A percentile compares a stretch with the other conserved stretches of the same genome.
Evolutionary conservation across 2,797 vertebrate genomes (phyloP).

Genomic region (Columba guinea): DNA sequence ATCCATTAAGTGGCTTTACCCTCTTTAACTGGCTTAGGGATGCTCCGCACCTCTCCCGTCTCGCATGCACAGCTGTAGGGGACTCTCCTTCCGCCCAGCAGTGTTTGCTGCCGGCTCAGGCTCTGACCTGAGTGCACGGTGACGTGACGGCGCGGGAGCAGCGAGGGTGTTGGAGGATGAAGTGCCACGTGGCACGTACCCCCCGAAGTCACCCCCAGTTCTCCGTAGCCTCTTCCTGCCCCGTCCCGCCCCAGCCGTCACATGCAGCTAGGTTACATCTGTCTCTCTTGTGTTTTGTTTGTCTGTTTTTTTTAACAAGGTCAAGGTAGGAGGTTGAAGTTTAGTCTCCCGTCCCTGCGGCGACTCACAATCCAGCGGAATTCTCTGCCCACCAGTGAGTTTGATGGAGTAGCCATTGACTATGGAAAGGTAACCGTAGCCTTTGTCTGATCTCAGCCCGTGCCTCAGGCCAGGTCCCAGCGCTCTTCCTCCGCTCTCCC

Average conservation of each 20-base stretch:
- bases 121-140: not conserved
- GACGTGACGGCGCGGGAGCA: not conserved
- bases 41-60: not conserved
- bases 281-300: conserved; percentile 72
- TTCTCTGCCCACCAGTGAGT: conserved; percentile 87
- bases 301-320: conserved; percentile 75
- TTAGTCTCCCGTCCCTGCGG: conserved; percentile 86
- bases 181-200: not conserved
- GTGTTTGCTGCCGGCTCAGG: not conserved
- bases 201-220: not conserved
- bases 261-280: conserved; percentile 62
- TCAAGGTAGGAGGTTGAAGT: conserved; percentile 84
- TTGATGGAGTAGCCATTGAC: conserved; percentile 90
- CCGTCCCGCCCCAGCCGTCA: not conserved
- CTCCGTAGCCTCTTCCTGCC: not conserved
- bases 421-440: conserved; percentile 83
- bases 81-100: not conserved
- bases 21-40: conserved; percentile 23
- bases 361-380: conserved; percentile 75
- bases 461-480: conserved; percentile 50
- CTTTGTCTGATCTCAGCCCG: conserved; percentile 66
- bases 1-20: conserved; percentile 61
- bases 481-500: conserved; percentile 47
- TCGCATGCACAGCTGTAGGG: rapidly evolving
- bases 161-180: not conserved